Conservation (phyloP, 2,888 invertebrate species). For the Dryomyza anilis region DNA sequence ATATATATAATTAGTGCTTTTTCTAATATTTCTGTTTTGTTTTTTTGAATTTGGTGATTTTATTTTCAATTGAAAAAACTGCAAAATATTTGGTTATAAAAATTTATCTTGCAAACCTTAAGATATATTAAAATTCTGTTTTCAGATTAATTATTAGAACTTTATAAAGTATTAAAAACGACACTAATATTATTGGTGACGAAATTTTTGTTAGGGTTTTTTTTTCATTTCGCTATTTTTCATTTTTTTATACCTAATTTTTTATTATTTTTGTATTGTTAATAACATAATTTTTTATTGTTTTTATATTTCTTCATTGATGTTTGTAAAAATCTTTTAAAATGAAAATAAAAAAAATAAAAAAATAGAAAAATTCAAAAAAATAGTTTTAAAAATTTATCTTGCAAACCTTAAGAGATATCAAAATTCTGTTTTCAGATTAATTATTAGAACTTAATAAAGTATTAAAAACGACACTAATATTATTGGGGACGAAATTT, state of each 20-base stretch:
- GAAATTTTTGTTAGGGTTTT: not conserved
- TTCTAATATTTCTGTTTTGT: no score
- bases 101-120: no score
- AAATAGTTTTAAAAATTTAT: no score
- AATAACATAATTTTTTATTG: not conserved
- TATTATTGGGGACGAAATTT: not conserved
- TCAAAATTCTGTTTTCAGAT: not conserved
- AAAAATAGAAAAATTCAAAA: no score
- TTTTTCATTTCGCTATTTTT: not conserved
- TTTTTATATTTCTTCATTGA: not conserved
- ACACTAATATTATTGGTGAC: not conserved
- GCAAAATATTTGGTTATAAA: no score
- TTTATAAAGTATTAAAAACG: not conserved
- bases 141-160: not conserved
- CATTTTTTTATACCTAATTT: not conserved
- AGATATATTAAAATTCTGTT: no score
- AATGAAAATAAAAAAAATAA: no score
- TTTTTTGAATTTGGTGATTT: no score
- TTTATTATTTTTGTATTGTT: not conserved
- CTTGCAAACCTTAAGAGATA: no score
- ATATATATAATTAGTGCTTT: no score
- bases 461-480: not conserved
- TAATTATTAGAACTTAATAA: not conserved
- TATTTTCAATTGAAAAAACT: no score
- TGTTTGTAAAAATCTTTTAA: no score